Evolutionary conservation across 92 coral and sea anemone species (phyloP).

Genomic region (Phenganax marumi): DNA sequence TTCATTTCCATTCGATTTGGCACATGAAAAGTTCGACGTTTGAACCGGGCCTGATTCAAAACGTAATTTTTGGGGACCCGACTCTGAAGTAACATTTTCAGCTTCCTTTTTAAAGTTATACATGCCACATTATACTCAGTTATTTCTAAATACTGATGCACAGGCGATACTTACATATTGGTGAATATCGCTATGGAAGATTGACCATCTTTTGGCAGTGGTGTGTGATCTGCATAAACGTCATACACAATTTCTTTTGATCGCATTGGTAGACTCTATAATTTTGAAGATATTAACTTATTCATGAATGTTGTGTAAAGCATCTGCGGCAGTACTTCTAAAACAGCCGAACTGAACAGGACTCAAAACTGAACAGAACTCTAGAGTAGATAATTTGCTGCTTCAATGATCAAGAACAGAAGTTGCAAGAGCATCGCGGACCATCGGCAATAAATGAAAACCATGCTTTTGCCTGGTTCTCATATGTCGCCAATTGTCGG

Average conservation of each 20-base stretch:
- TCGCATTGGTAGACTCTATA: constrained; percentile 66
- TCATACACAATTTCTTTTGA: constrained; percentile 59
- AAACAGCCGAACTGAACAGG: background rate
- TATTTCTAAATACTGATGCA: background rate
- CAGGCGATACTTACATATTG: constrained; percentile 57
- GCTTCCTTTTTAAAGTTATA: background rate
- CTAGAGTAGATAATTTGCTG: no score
- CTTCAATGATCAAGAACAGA: no score
- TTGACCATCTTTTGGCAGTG: constrained; percentile 54
- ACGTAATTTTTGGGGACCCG: no score
- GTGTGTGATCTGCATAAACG: constrained; percentile 69
- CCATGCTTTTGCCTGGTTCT: no score
- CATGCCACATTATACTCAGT: background rate
- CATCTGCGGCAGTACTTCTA: background rate
- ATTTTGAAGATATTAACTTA: background rate
- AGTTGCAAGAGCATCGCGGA: no score
- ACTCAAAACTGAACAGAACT: no score
- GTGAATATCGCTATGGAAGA: constrained; percentile 68
- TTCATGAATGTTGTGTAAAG: background rate
- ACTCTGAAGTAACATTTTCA: background rate
- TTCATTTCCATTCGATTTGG: no score
- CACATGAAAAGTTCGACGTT: no score
- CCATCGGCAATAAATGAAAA: no score
- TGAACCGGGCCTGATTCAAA: no score
- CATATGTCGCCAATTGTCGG: no score